Percentiles rank a stretch among this genome's conserved stretches.
phyloP scores from a whole-genome alignment of 2,888 invertebrate species.

The Aleiodes alternator region DNA sequence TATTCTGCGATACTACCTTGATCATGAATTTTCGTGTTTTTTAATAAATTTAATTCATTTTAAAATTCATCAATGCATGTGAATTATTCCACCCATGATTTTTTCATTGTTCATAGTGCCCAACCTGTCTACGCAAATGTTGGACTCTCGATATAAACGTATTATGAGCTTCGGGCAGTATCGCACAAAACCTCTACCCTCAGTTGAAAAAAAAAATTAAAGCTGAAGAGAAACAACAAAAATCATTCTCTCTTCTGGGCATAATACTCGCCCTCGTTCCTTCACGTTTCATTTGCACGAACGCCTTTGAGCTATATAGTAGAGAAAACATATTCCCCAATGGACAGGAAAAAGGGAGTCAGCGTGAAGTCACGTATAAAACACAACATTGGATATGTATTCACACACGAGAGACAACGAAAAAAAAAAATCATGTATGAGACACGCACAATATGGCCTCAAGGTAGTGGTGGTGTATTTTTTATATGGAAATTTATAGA shows the following conservation, averaged over 20 bases:
- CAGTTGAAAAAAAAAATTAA: slow-evolving; percentile 10
- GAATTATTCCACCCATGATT: background rate
- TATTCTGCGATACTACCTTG: too few species aligned
- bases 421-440: slow-evolving; percentile 48
- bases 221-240: background rate
- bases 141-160: slow-evolving; percentile 33
- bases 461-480: slow-evolving; percentile 11
- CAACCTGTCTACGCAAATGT: slow-evolving; percentile 41
- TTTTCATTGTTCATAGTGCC: slow-evolving; percentile 7
- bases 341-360: slow-evolving; percentile 66
- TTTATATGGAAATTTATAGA: slow-evolving; percentile 14
- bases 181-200: slow-evolving; percentile 45
- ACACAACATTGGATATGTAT: slow-evolving; percentile 66
- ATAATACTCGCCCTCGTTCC: slow-evolving; percentile 44
- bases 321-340: slow-evolving; percentile 53
- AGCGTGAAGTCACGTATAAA: slow-evolving; percentile 69
- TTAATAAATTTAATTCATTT: background rate
- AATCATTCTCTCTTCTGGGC: slow-evolving; percentile 30
- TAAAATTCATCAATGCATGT: background rate
- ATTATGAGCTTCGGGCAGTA: slow-evolving; percentile 58
- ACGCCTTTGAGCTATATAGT: slow-evolving; percentile 64
- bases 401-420: slow-evolving; percentile 59
- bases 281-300: slow-evolving; percentile 69
- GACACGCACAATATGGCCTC: slow-evolving; percentile 51
- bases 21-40: too few species aligned